phyloP scores from a whole-genome alignment of 2,888 invertebrate genomes.

The Chrysopilus asiliformis region DNA sequence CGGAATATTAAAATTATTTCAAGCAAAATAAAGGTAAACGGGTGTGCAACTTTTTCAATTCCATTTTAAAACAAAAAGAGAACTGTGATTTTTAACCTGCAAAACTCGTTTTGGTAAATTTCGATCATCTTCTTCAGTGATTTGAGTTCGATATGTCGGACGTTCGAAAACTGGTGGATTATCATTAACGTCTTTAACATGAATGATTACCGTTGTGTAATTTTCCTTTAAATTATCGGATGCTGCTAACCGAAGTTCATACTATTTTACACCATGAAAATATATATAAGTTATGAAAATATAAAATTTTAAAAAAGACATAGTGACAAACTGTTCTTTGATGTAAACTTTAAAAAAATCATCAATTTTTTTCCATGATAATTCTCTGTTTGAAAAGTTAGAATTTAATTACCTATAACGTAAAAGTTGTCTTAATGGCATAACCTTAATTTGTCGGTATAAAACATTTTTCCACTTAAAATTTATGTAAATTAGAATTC shows the following conservation, averaged over 20 bases:
- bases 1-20: background rate
- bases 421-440: too few relatives aligned
- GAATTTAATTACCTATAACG: too few relatives aligned
- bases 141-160: conserved; percentile 87
- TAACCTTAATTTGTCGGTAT: too few relatives aligned
- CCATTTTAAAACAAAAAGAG: conserved; percentile 9
- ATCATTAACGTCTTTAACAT: conserved; percentile 96
- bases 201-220: conserved; percentile 91
- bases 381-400: too few relatives aligned
- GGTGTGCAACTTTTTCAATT: too few relatives aligned
- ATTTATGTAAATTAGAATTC: too few relatives aligned
- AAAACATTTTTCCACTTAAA: too few relatives aligned
- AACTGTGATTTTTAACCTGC: conserved; percentile 46
- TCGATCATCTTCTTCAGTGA: conserved; percentile 90
- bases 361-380: too few relatives aligned
- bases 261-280: conserved; percentile 47
- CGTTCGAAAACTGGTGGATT: conserved; percentile 94
- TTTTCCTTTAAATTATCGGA: conserved; percentile 96
- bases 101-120: conserved; percentile 87
- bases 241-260: conserved; percentile 85
- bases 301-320: background rate
- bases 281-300: conserved; percentile 4
- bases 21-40: too few relatives aligned
- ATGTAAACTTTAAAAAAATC: too few relatives aligned
- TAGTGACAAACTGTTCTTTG: background rate